phyloP scores from a whole-genome alignment of 2,797 vertebrate genomes.

The Heteromormyrus szaboi region DNA sequence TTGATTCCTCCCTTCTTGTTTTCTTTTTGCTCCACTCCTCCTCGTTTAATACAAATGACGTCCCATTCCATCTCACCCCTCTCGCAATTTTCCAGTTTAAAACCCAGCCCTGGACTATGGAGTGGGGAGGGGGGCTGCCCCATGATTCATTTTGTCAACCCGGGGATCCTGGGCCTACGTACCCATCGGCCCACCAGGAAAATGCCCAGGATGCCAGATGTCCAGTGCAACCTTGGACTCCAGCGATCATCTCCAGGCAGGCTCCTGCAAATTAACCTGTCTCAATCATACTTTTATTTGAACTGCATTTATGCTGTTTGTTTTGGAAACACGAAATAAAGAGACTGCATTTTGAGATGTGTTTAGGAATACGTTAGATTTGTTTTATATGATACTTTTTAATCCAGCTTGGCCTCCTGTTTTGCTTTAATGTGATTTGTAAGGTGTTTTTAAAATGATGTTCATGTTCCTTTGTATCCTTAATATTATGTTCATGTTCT shows the following conservation, averaged over 20 bases:
- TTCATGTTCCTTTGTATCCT: neutral
- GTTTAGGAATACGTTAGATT: neutral
- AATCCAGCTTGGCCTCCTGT: neutral
- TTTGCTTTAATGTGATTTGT: neutral
- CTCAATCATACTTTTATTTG: neutral
- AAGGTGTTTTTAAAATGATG: neutral
- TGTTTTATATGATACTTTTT: neutral
- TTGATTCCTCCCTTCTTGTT: neutral
- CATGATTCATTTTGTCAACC: neutral
- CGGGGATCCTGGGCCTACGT: neutral
- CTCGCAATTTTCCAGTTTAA: neutral
- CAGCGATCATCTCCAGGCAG: neutral
- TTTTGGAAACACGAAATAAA: neutral
- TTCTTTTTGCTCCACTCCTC: neutral
- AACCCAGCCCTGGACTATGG: neutral
- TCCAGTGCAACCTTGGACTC: neutral
- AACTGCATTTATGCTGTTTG: neutral
- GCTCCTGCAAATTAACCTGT: neutral
- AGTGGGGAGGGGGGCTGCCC: neutral
- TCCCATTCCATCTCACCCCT: neutral
- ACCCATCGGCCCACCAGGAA: neutral
- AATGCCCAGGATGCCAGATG: neutral
- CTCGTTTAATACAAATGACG: neutral
- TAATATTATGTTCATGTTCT: neutral
- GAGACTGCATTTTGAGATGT: neutral